These are phyloP conservation scores for Corydoras sp. DNA, from an alignment of 2,113 vertebrate genomes.

Conservation along the genomic window DNA sequence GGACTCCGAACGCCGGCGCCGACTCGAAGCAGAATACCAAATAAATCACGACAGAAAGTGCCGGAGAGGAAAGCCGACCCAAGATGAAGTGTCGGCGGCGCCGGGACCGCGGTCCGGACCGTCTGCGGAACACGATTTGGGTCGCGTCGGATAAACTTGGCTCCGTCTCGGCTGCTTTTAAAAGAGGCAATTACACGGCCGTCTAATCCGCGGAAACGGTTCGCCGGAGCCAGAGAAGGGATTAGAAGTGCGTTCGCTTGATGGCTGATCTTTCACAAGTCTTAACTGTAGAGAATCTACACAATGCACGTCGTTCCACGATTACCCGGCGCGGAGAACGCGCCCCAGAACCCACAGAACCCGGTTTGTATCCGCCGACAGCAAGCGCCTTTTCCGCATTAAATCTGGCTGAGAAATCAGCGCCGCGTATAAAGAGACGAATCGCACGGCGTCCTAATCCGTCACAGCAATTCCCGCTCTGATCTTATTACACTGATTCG, in stretches of 20 bases:
- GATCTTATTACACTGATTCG: slow-evolving; percentile 62
- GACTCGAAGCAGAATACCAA: too few relatives aligned
- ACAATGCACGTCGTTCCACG: neutral
- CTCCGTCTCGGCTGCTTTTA: neutral
- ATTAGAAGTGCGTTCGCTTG: neutral
- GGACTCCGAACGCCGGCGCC: too few relatives aligned
- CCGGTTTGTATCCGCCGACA: slow-evolving; percentile 46
- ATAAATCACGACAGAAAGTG: too few relatives aligned
- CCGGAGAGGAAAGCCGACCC: too few relatives aligned
- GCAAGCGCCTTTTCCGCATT: slow-evolving; percentile 55
- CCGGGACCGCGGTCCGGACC: too few relatives aligned
- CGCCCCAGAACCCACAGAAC: slow-evolving; percentile 19
- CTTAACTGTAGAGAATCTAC: slow-evolving; percentile 3
- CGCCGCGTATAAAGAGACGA: slow-evolving; percentile 48
- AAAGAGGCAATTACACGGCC: neutral
- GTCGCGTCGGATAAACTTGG: too few relatives aligned
- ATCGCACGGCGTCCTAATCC: slow-evolving; percentile 57
- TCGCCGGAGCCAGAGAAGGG: neutral
- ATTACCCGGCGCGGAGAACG: neutral
- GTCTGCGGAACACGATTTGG: too few relatives aligned
- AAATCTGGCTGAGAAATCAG: slow-evolving; percentile 61
- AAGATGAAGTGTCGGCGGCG: too few relatives aligned
- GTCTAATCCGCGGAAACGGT: neutral
- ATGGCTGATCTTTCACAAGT: neutral
- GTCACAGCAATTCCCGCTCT: slow-evolving; percentile 53